Percentiles rank a stretch among this genome's conserved stretches.
These are phyloP conservation scores for Athalia circularis DNA, from an alignment of 2,888 invertebrate species.

Conservation along the genomic window DNA sequence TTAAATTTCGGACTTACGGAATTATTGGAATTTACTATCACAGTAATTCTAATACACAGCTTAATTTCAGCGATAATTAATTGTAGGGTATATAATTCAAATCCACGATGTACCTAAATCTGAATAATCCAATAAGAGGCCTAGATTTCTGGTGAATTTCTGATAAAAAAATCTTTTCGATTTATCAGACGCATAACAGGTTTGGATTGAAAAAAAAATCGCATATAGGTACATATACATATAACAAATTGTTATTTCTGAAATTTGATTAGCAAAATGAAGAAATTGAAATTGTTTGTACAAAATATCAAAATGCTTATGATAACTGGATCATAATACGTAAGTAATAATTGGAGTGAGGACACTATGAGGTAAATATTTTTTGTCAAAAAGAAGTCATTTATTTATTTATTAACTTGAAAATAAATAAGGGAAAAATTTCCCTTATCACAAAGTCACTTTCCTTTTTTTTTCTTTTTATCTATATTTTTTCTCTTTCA, in stretches of 20 bases:
- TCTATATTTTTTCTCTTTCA: neutral
- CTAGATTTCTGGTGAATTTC: too few species aligned
- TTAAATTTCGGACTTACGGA: too few species aligned
- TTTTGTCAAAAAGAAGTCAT: constrained; percentile 7
- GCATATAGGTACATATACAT: neutral
- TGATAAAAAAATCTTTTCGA: neutral
- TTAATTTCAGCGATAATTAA: too few species aligned
- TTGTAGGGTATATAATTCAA: too few species aligned
- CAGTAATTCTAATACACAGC: too few species aligned
- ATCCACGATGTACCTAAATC: too few species aligned
- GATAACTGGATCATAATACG: constrained; percentile 8
- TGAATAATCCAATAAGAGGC: too few species aligned
- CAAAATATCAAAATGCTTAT: constrained; percentile 10
- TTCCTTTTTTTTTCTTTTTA: constrained; percentile 3
- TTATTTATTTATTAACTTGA: neutral
- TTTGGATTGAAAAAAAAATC: neutral
- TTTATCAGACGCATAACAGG: neutral
- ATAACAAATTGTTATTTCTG: constrained; percentile 24
- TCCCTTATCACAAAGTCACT: neutral
- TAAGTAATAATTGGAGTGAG: constrained; percentile 23
- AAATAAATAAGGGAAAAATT: neutral
- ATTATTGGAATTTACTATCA: too few species aligned
- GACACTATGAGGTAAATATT: constrained; percentile 2
- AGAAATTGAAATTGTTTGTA: constrained; percentile 34
- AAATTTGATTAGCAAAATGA: constrained; percentile 28